Conservation (phyloP, 2,113 vertebrate genomes). For the Rafetus swinhoei region DNA sequence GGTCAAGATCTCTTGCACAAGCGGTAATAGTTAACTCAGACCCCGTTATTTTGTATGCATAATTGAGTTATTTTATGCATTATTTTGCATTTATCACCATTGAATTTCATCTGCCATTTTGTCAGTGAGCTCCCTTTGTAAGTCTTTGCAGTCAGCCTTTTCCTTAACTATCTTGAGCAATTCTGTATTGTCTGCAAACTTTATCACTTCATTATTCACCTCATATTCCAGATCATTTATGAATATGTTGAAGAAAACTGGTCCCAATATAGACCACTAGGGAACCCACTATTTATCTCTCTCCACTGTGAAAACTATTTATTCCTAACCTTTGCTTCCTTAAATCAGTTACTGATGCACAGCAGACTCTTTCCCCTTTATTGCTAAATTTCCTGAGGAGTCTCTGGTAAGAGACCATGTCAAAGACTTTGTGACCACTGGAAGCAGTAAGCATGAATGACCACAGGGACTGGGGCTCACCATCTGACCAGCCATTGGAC, state of each 20-base stretch:
- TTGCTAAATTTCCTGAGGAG: neutral
- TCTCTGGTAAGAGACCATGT: neutral
- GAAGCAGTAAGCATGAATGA: too few species aligned
- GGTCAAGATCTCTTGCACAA: neutral
- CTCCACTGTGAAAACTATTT: neutral
- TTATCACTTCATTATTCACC: neutral
- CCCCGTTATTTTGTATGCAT: neutral
- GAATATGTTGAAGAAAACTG: neutral
- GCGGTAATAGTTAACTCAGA: neutral
- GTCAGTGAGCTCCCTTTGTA: neutral
- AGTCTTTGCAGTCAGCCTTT: neutral
- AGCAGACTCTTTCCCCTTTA: neutral
- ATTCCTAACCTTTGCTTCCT: neutral
- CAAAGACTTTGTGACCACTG: neutral
- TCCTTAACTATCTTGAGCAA: neutral
- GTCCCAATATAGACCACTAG: neutral
- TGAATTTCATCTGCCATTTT: neutral
- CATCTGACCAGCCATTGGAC: too few species aligned
- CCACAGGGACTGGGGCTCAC: too few species aligned
- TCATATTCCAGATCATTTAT: neutral
- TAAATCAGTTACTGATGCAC: neutral
- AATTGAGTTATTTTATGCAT: neutral
- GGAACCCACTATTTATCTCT: neutral
- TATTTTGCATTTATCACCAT: neutral
- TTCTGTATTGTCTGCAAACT: neutral